A percentile compares a stretch with the other conserved stretches of the same genome.
Conservation (phyloP, 2,113 vertebrate genomes). For the Limanda limanda region DNA sequence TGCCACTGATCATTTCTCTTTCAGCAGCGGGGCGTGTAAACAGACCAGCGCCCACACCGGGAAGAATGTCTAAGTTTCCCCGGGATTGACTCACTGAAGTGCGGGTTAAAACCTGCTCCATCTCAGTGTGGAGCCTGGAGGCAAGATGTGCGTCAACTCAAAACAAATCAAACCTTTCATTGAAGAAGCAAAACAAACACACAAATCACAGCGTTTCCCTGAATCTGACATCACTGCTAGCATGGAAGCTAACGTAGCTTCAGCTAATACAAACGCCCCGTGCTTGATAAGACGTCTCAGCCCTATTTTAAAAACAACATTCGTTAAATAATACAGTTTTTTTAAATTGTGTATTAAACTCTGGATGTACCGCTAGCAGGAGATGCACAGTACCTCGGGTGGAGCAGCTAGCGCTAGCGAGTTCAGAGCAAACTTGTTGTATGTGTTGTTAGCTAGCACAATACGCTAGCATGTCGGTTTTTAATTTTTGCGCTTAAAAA, state of each 20-base stretch:
- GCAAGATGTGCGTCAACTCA: too few species aligned
- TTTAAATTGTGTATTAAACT: too few species aligned
- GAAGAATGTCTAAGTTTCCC: conserved; percentile 1
- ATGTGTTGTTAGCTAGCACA: conserved; percentile 20
- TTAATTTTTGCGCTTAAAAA: background rate
- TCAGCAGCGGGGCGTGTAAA: conserved; percentile 3
- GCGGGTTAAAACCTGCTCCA: background rate
- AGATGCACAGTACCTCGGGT: background rate
- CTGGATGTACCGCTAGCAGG: background rate
- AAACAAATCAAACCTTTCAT: background rate
- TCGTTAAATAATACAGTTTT: background rate
- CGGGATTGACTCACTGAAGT: background rate
- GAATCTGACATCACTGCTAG: conserved; percentile 29
- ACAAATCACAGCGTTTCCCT: conserved; percentile 55
- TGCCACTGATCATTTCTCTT: background rate
- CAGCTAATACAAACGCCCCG: background rate
- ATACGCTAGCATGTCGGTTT: conserved; percentile 27
- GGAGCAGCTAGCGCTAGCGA: conserved; percentile 26
- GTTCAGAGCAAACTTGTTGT: conserved; percentile 49
- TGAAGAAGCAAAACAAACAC: background rate
- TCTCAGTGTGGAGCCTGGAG: background rate
- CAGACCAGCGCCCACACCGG: conserved; percentile 62
- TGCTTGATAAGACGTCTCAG: background rate
- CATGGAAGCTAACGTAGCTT: conserved; percentile 42
- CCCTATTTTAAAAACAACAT: background rate